Percentiles rank a stretch among this genome's conserved stretches.
phyloP scores from a whole-genome alignment of 2,797 vertebrate genomes.

The Dermochelys coriacea region DNA sequence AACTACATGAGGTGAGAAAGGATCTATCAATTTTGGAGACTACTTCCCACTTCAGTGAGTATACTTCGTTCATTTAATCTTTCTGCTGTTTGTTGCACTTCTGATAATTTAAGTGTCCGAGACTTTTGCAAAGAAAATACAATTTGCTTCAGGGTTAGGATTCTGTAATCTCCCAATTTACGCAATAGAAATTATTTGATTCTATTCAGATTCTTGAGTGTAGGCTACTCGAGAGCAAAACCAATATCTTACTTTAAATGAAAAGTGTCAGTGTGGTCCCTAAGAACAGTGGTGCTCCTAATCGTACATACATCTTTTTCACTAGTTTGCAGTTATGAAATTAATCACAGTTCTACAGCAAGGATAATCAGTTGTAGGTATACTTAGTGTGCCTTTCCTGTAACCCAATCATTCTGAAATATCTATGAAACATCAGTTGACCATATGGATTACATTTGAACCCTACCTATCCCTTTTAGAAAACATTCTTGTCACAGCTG shows the following conservation, averaged over 20 bases:
- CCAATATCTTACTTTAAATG: background rate
- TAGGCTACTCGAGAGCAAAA: background rate
- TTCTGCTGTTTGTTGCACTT: background rate
- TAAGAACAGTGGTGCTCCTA: background rate
- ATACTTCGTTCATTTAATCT: background rate
- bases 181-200: background rate
- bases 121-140: background rate
- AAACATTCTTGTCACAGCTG: background rate
- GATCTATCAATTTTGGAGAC: background rate
- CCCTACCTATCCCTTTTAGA: rapidly evolving
- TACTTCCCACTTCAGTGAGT: background rate
- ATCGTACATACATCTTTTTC: background rate
- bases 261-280: background rate
- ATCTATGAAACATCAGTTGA: background rate
- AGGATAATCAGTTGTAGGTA: too few species aligned
- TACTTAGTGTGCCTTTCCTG: background rate
- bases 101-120: background rate
- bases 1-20: background rate
- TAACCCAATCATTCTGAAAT: background rate
- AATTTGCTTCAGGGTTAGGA: background rate
- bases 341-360: background rate
- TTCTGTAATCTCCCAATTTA: background rate
- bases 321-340: background rate
- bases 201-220: background rate
- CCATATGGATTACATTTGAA: background rate